Evolutionary conservation across 2,797 vertebrate species (phyloP), one percentile per base, ranked within the genome.

Genomic region (Darevskia mixta): DNA sequence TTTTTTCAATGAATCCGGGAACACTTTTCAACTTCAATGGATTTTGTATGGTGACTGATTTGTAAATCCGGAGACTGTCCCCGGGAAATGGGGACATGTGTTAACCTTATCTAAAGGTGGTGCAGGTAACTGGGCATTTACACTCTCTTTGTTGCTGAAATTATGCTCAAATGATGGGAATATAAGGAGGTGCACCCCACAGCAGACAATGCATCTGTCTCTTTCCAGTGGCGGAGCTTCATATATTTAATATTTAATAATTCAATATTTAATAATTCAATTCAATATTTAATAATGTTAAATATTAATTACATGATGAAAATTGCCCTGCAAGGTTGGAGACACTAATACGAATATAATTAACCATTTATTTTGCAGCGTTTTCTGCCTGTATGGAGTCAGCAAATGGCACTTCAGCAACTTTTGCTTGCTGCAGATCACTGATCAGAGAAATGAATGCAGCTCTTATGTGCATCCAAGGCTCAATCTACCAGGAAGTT

Each of bases 301-400:
- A 92, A 85, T 86, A 93, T 92, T 95, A 93, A 95, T 93, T 92
- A 90, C 89, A 92, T 92, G 77, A 92, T 25, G 86, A 69, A 92
- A 92, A 92, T 72, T 43, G 89, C 77, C 72, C 1, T 38, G 0
- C 66, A 92, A 91, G 32, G 58, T 92, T 90, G 91, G 89, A 93
- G 41, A 49, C 5, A 32, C 7, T 89, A 92, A 90, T 91, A 92
- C 71, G 73, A 88, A 76, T 43, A 75, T 83, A 90, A 93, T 95
- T 90, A 89, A 86, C 75, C 41, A 11, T 88, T 92, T 91, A 87
- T 91, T 91, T 55, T 93, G 87, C 87, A 87, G 13, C n/a, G 87
- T 90, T 92, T 88, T 76, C 18, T 90, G 76, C 92, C 92, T 92
- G 69, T 9, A 92, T 66, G 45, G 88, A 20, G 61, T 20, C 89